Conservation (phyloP, 2,797 vertebrate species). For the Scolopax bukidnonensis region DNA sequence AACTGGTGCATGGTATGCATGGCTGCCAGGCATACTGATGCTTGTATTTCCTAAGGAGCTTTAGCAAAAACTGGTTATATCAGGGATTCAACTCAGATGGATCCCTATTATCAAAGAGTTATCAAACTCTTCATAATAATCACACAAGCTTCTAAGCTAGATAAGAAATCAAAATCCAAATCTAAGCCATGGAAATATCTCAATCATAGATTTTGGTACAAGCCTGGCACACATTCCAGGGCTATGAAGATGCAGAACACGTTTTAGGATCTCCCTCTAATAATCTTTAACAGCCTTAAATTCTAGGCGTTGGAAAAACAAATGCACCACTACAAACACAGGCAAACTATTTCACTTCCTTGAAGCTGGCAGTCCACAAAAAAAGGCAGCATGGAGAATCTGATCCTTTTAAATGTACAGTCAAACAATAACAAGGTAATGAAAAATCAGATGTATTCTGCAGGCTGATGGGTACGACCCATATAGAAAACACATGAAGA, state of each 20-base stretch:
- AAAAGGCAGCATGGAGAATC: not conserved
- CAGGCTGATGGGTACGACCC: not conserved
- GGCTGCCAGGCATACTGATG: not conserved
- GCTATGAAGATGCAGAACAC: not conserved
- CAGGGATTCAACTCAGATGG: not conserved
- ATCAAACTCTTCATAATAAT: not conserved
- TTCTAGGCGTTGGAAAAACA: not conserved
- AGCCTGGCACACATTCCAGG: not conserved
- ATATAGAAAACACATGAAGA: not conserved
- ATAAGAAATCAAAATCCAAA: no score
- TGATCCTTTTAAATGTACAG: not conserved
- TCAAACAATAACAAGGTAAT: not conserved
- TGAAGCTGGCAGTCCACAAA: not conserved
- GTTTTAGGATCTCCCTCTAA: not conserved
- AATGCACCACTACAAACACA: not conserved
- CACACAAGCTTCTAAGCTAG: not conserved
- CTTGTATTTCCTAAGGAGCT: not conserved
- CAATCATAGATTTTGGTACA: not conserved
- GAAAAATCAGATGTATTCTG: not conserved
- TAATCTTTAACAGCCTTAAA: not conserved
- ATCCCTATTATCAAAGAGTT: not conserved
- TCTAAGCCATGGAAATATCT: not conserved
- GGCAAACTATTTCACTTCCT: not conserved
- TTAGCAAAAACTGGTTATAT: not conserved
- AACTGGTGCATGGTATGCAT: no score